Conservation (phyloP, 2,797 vertebrate genomes). For the Centroberyx gerrardi region DNA sequence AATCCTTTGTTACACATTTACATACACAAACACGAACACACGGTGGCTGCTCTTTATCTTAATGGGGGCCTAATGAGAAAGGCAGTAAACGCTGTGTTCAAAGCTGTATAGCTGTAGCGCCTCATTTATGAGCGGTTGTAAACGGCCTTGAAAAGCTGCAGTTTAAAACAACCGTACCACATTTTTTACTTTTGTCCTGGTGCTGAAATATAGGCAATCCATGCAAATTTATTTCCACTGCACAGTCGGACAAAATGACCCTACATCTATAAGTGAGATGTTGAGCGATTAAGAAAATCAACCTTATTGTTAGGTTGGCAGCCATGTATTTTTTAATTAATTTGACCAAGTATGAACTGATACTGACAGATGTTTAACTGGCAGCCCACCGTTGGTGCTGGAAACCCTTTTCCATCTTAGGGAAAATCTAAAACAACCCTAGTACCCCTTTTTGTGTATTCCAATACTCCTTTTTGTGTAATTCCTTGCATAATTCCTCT, state of each 20-base stretch:
- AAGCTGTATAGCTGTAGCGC: conserved; percentile 1
- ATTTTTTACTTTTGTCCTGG: neutral
- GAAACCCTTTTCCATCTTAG: too few relatives aligned
- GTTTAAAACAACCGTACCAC: neutral
- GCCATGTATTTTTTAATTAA: neutral
- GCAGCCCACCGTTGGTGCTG: too few relatives aligned
- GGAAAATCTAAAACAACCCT: too few relatives aligned
- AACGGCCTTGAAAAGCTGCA: neutral
- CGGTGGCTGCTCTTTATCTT: too few relatives aligned
- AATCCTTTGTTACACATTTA: neutral
- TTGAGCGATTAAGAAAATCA: too few relatives aligned
- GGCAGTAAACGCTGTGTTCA: conserved; percentile 14
- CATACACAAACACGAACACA: conserved; percentile 7
- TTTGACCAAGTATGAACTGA: neutral
- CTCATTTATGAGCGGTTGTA: conserved; percentile 15
- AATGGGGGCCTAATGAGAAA: conserved; percentile 8
- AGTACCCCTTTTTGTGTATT: too few relatives aligned
- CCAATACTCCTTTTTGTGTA: too few relatives aligned
- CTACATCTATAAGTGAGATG: neutral
- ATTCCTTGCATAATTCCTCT: too few relatives aligned
- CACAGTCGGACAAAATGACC: conserved; percentile 1
- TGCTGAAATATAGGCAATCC: neutral
- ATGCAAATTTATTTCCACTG: neutral
- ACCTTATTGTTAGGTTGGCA: neutral
- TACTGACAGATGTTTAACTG: neutral